These are phyloP conservation scores for Poeciliopsis prolifica DNA, from an alignment of 2,113 vertebrate species.

Conservation along the genomic window DNA sequence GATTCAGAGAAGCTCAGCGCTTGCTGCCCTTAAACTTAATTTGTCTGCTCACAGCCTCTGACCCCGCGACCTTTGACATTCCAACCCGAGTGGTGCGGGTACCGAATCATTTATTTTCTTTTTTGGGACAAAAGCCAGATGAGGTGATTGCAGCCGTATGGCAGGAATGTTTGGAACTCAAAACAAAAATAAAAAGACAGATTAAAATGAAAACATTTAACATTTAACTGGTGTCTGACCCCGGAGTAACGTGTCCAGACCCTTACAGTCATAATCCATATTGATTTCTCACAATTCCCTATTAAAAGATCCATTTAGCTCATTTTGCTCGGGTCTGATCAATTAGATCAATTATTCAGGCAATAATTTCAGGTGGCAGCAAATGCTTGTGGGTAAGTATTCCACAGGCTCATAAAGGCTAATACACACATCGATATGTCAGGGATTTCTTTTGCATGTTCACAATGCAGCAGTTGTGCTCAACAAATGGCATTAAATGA, in stretches of 20 bases:
- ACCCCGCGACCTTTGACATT: conserved; percentile 76
- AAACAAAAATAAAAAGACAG: conserved; percentile 64
- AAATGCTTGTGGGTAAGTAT: conserved; percentile 48
- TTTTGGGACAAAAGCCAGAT: conserved; percentile 73
- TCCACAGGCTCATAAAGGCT: conserved; percentile 25
- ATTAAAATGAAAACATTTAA: conserved; percentile 64
- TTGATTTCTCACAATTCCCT: conserved; percentile 47
- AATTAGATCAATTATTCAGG: conserved; percentile 64
- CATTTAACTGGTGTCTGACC: conserved; percentile 24
- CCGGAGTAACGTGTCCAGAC: conserved; percentile 15
- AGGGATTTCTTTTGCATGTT: conserved; percentile 37
- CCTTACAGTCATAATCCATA: conserved; percentile 52
- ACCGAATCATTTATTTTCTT: conserved; percentile 77
- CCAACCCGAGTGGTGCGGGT: conserved; percentile 52
- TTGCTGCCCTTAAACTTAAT: conserved; percentile 76
- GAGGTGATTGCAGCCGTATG: conserved; percentile 52
- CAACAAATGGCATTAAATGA: conserved; percentile 56
- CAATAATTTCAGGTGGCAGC: conserved; percentile 47
- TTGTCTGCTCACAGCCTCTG: conserved; percentile 68
- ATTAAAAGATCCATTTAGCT: conserved; percentile 49
- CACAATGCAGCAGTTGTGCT: conserved; percentile 60
- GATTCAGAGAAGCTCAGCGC: conserved; percentile 65
- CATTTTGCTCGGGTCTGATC: conserved; percentile 54
- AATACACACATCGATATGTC: conserved; percentile 63
- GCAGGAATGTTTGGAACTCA: conserved; percentile 60